phyloP scores from a whole-genome alignment of 2,888 invertebrate species.

The Pheosia gnoma region DNA sequence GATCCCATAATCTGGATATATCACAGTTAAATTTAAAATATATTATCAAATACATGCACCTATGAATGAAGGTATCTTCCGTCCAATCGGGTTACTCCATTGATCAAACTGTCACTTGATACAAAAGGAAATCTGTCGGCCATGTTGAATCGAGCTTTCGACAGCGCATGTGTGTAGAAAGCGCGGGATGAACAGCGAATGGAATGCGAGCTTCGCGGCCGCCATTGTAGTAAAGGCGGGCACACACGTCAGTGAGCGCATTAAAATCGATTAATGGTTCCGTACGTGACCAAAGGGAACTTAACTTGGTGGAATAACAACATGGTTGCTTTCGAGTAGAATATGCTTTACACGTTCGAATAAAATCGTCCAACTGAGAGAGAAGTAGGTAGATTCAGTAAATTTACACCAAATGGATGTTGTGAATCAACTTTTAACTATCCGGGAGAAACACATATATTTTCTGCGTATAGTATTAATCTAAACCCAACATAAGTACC shows the following conservation, averaged over 20 bases:
- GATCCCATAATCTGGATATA: too few relatives aligned
- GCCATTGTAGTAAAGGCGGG: conserved; percentile 74
- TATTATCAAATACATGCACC: conserved; percentile 11
- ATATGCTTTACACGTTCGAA: too few relatives aligned
- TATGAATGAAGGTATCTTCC: conserved; percentile 4
- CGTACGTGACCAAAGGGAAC: conserved; percentile 2
- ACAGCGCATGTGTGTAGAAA: conserved; percentile 67
- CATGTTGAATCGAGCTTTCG: conserved; percentile 56
- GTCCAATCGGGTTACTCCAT: conserved; percentile 25
- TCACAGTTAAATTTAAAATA: background rate
- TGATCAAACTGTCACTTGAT: conserved; percentile 25
- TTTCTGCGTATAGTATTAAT: too few relatives aligned
- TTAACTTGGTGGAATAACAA: background rate
- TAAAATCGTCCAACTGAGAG: too few relatives aligned
- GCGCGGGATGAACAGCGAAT: conserved; percentile 60
- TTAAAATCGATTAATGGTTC: conserved; percentile 47
- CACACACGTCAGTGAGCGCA: conserved; percentile 33
- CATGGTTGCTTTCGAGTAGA: background rate
- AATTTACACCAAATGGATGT: too few relatives aligned
- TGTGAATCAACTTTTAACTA: too few relatives aligned
- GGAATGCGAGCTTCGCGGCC: conserved; percentile 42
- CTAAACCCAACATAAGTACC: too few relatives aligned
- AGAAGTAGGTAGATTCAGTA: too few relatives aligned
- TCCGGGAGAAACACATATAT: too few relatives aligned
- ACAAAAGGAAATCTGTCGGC: conserved; percentile 34